Percentiles rank a stretch among this genome's conserved stretches.
Evolutionary conservation across 2,113 vertebrate species (phyloP).

Genomic region (Dascyllus trimaculatus): DNA sequence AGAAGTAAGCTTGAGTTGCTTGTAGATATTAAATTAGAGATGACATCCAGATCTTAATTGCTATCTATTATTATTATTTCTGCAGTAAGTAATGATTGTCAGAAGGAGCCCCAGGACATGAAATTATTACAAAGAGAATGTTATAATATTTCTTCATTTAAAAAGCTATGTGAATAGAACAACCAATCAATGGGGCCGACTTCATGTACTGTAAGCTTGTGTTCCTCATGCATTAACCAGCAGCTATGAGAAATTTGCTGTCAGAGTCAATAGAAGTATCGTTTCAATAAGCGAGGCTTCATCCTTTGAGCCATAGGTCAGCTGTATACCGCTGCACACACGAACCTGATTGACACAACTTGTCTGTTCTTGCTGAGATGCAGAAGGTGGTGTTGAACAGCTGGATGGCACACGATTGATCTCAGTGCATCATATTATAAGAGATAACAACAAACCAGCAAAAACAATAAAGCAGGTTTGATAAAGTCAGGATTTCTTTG

Average conservation of each 20-base stretch:
- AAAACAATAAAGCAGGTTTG: neutral
- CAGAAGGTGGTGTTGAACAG: conserved; percentile 1
- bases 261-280: neutral
- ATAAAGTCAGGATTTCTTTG: too few relatives aligned
- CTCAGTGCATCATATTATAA: neutral
- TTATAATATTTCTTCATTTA: too few relatives aligned
- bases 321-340: neutral
- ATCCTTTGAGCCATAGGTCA: neutral
- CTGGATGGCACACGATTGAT: neutral
- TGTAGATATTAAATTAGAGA: neutral
- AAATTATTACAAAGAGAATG: neutral
- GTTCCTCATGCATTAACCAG: conserved; percentile 5
- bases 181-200: neutral
- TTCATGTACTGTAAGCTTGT: neutral
- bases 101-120: neutral
- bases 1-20: neutral
- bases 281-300: neutral
- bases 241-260: neutral
- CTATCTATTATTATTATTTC: neutral
- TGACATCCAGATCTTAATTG: neutral
- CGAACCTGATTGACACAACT: neutral
- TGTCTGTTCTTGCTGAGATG: conserved; percentile 1
- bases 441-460: neutral
- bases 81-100: neutral
- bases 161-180: neutral